phyloP scores from a whole-genome alignment of 2,888 invertebrate species.

The Chironomus riparius region DNA sequence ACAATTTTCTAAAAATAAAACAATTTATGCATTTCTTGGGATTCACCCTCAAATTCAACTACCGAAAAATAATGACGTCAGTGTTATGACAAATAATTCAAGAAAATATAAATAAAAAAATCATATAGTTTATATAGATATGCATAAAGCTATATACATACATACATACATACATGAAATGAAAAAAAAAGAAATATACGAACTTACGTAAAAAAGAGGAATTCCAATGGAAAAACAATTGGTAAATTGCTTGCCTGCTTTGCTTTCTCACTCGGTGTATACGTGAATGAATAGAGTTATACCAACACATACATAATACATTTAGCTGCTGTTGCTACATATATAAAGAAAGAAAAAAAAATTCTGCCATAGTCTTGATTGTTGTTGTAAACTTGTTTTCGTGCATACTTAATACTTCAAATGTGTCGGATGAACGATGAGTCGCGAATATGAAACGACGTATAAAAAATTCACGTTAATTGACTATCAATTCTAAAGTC shows the following conservation, averaged over 20 bases:
- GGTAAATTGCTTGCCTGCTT: slow-evolving; percentile 5
- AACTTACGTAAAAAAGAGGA: slow-evolving; percentile 20
- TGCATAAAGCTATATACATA: not conserved
- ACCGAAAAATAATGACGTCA: slow-evolving; percentile 13
- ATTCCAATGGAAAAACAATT: slow-evolving; percentile 26
- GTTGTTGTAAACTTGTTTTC: slow-evolving; percentile 5
- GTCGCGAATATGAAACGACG: not conserved
- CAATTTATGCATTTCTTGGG: slow-evolving; percentile 1
- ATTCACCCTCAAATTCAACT: slow-evolving; percentile 6
- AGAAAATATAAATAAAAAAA: not conserved
- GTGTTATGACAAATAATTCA: slow-evolving; percentile 19
- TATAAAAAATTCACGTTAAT: not conserved
- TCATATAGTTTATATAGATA: not conserved
- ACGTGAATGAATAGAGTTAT: not conserved
- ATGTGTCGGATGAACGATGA: not conserved
- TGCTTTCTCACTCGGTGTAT: not conserved
- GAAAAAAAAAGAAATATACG: not conserved
- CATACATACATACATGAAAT: too few species aligned
- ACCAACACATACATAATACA: not conserved
- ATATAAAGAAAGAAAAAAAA: not conserved
- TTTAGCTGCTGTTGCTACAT: not conserved
- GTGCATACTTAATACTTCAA: not conserved
- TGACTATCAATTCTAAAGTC: not conserved
- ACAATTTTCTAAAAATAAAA: not conserved
- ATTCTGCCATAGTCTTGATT: not conserved